Evolutionary conservation across 2,888 invertebrate genomes (phyloP), one percentile per base, ranked within the genome.

Genomic region (Matsumyia berberina): DNA sequence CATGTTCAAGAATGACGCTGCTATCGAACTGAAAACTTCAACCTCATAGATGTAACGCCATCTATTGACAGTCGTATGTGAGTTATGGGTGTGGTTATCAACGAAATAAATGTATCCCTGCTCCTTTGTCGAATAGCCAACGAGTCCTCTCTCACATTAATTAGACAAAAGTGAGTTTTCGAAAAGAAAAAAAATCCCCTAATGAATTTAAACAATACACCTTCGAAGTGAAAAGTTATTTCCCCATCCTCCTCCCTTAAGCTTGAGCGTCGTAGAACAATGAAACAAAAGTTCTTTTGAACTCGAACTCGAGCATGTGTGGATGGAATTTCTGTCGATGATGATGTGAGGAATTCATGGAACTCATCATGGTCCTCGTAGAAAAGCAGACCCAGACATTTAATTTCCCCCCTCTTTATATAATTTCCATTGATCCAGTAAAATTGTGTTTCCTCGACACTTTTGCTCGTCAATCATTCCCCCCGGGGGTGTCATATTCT

Each of bases 401-500:
- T 55, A 60, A 60, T 53, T 46, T 7, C n/a, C 24, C n/a, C 24
- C 42, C 55, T 42, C 39, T 83, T 77, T 62, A 78, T 73, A 66
- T 73, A 73, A 82, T 73, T 83, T 73, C 49, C 46, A 83, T 83
- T 60, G 78, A 83, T 83, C 73, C 37, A 12, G 19, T 8, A 5
- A 29, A 60, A 35, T 46, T 31, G 37, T 51, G 39, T 15, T 49
- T 60, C 67, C 76, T 60, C 29, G 37, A 64, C 55, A 55, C 15
- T 24, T 24, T 24, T 15, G 15, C 37, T 44, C 12, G 15, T 39
- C 49, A 42, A 44, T 24, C 57, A 6, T 31, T 31, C 33, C 12
- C n/a, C 24, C 31, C 46, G 4, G 2, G 12, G 49, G 60, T 78
- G 60, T 69, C 69, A 74, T 37, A 49, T 55, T 72, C 64, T 55